Base-by-base conservation (phyloP, 2,113 vertebrate species). In the Spea multiplicata region DNA sequence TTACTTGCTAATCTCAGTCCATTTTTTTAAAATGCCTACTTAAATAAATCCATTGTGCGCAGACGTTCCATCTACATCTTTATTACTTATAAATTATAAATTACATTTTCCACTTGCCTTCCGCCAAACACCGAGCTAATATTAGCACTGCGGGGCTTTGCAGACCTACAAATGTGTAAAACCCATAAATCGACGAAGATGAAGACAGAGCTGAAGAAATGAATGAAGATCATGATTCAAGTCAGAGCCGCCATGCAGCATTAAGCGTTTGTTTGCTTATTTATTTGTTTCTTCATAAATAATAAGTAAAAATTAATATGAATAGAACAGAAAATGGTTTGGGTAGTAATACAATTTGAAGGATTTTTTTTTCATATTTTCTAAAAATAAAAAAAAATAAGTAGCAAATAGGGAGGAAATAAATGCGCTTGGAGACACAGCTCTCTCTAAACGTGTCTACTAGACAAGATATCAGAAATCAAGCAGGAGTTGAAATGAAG, bases 91-190 rank as follows among this genome's bases (percentile, higher is more conserved):
- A 67, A 46, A 67, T 67, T 47, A 67, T 67, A 67, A 67, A 67
- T 67, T 47, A 67, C 44, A 45, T 44, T 46, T 67, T 47, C 12
- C 66, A 67, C 44, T 67, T 46, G 45, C 66, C 66, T 67, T 67
- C 66, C 66, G 13, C 66, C 66, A 67, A 67, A 47, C 66, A 47
- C 66, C 47, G 66, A 67, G 44, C 45, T 67, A 47, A 67, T 67
- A 67, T 67, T 67, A 67, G 66, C 45, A 6, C 44, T 67, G 4
- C 44, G 5, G 61, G 61, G 61, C 61, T 13, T 64, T 17, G 5
- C 61, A 64, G 61, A 5, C 16, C n/a, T 13, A 64, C 61, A 46
- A 47, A 67, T 13, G 44, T 67, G 13, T 67, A 67, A 47, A 47
- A 47, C 45, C 46, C 66, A 67, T 44, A 47, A 67, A 47, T 47